Evolutionary conservation across 2,113 vertebrate species (phyloP).

Genomic region (Agelaius tricolor): DNA sequence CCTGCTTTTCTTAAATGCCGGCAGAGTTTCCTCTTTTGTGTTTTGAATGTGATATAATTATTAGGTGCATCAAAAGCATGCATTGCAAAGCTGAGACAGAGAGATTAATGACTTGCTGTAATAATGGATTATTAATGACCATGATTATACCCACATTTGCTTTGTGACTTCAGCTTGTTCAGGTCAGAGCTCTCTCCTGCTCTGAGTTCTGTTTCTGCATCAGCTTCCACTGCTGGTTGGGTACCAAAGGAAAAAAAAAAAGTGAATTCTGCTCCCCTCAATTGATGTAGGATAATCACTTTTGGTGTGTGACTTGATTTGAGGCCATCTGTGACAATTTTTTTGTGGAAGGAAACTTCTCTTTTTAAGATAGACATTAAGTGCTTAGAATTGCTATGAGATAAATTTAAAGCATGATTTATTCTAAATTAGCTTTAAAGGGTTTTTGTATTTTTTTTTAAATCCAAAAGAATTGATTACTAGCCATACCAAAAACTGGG

Average conservation of each 20-base stretch:
- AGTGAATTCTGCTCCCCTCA: rapidly evolving
- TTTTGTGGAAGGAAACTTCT: background rate
- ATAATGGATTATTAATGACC: background rate
- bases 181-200: background rate
- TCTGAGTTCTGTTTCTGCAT: background rate
- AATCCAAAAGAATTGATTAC: background rate
- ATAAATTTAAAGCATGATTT: background rate
- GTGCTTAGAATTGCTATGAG: background rate
- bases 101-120: background rate
- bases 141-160: background rate
- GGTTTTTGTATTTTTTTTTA: background rate
- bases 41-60: background rate
- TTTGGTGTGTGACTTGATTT: background rate
- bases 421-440: background rate
- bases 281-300: background rate
- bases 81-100: background rate
- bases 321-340: background rate
- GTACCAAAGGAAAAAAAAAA: background rate
- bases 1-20: background rate
- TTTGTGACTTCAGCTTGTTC: background rate
- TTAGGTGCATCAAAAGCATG: background rate
- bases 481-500: background rate
- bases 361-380: background rate
- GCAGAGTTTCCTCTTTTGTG: background rate
- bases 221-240: background rate